Conservation (phyloP, 2,113 vertebrate species). For the Brienomyrus brachyistius region DNA sequence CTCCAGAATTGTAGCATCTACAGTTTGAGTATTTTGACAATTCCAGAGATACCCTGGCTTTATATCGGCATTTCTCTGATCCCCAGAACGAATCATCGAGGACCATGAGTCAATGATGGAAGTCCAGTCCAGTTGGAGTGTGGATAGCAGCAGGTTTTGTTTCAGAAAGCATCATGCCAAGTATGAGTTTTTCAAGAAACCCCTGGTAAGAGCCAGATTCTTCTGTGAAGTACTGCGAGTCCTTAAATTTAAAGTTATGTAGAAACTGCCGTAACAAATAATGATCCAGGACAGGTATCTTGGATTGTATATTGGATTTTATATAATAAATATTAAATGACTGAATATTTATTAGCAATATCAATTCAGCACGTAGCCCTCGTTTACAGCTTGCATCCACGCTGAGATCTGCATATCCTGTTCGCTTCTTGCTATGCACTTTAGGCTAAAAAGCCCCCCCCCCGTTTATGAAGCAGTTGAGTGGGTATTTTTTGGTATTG, state of each 20-base stretch:
- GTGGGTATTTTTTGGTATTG: background rate
- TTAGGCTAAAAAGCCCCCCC: background rate
- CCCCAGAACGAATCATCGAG: constrained; percentile 84
- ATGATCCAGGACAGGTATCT: background rate
- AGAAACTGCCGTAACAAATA: background rate
- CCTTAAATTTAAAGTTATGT: background rate
- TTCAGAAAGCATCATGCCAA: constrained; percentile 97
- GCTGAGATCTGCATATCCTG: background rate
- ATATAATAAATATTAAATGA: background rate
- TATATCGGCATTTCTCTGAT: constrained; percentile 20
- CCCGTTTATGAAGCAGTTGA: background rate
- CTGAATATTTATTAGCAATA: background rate
- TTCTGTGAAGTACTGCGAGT: background rate
- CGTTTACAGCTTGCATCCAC: background rate
- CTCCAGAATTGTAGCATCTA: background rate
- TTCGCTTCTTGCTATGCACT: background rate
- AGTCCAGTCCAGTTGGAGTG: constrained; percentile 80
- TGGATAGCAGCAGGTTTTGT: constrained; percentile 82
- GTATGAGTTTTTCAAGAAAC: constrained; percentile 97
- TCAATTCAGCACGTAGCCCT: background rate
- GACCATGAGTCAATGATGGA: constrained; percentile 89
- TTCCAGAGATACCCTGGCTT: background rate
- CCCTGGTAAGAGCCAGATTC: constrained; percentile 69
- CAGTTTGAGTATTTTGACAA: background rate
- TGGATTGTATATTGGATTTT: background rate